These are phyloP conservation scores for Xanthia togata DNA, from an alignment of 2,888 invertebrate genomes.

Conservation along the genomic window DNA sequence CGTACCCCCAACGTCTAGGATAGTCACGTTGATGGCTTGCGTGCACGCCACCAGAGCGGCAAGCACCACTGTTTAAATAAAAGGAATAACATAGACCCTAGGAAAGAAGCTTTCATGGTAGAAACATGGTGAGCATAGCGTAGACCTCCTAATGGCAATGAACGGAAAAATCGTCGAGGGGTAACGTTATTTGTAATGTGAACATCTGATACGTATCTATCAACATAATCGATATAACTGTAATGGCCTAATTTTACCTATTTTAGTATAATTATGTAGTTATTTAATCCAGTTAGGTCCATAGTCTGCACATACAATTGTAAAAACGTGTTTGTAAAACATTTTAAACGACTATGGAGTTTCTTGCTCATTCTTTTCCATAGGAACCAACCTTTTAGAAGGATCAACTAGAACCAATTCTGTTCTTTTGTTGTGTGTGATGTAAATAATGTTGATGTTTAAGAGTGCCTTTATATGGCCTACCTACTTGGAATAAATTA, in stretches of 20 bases:
- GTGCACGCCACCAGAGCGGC: constrained; percentile 43
- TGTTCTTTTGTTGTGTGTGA: too few species aligned
- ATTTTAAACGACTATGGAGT: neutral
- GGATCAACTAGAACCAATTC: neutral
- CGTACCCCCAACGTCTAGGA: constrained; percentile 30
- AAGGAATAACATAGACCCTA: neutral
- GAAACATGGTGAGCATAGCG: neutral
- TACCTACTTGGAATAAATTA: neutral
- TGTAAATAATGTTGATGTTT: neutral
- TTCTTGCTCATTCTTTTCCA: neutral
- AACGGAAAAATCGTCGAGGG: neutral
- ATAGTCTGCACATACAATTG: neutral
- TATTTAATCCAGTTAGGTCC: neutral
- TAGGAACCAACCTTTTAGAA: neutral
- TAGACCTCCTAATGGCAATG: neutral
- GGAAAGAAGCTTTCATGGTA: neutral
- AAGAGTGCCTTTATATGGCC: neutral
- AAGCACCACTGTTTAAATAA: constrained; percentile 53
- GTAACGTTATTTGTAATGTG: neutral
- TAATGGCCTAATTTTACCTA: neutral
- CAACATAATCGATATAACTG: neutral
- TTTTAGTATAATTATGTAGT: too few species aligned
- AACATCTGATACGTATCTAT: neutral
- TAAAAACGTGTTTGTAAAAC: neutral
- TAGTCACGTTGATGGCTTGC: constrained; percentile 27